Percentiles rank a stretch among this genome's conserved stretches.
phyloP scores from a whole-genome alignment of 2,113 vertebrate genomes.

The Gymnobelideus leadbeateri region DNA sequence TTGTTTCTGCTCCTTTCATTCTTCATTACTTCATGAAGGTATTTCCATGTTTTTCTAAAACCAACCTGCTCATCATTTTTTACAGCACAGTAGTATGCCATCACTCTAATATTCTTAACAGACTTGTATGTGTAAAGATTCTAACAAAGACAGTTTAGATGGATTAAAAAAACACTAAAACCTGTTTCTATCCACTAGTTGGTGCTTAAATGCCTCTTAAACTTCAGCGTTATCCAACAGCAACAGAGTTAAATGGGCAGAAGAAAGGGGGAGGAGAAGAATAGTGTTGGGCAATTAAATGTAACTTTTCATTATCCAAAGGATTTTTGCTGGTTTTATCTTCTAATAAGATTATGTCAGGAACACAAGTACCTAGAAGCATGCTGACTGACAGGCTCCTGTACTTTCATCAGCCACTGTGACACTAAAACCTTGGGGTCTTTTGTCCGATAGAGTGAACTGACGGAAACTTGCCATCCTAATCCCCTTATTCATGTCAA shows the following conservation, averaged over 20 bases:
- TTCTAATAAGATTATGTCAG: conserved; percentile 97
- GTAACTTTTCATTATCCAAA: conserved; percentile 90
- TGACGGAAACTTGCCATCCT: conserved; percentile 97
- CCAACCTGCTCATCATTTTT: background rate
- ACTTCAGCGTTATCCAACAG: conserved; percentile 80
- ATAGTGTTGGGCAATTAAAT: conserved; percentile 86
- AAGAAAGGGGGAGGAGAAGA: conserved; percentile 77
- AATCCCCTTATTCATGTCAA: conserved; percentile 99
- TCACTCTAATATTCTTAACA: conserved; percentile 77
- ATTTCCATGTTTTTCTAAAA: background rate
- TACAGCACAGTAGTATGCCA: background rate
- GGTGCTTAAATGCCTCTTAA: conserved; percentile 72
- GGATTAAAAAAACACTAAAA: conserved; percentile 82
- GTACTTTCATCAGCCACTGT: conserved; percentile 97
- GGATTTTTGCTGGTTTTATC: conserved; percentile 92
- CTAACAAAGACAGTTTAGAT: conserved; percentile 83
- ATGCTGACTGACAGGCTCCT: conserved; percentile 96
- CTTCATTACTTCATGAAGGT: background rate
- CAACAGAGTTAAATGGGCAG: conserved; percentile 81
- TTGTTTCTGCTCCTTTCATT: background rate
- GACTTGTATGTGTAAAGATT: conserved; percentile 84
- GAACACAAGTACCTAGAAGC: conserved; percentile 91
- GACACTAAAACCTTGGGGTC: conserved; percentile 92
- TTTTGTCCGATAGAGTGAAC: conserved; percentile 95
- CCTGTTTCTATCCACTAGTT: conserved; percentile 79